Evolutionary conservation across 2,113 vertebrate genomes (phyloP).

Genomic region (Odontophorus gujanensis): DNA sequence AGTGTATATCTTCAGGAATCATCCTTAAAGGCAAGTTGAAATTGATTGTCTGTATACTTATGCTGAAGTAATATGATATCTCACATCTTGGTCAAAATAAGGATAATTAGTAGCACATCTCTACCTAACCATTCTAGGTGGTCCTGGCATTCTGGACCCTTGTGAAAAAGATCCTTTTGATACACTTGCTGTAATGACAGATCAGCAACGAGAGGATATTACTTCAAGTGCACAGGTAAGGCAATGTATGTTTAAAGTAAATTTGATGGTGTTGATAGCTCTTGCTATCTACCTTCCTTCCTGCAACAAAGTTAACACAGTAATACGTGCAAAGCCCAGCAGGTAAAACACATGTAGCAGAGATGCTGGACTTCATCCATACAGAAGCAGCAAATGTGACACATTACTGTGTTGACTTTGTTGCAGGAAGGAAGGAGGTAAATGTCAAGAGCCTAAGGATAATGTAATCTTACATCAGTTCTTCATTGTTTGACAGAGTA

Average conservation of each 20-base stretch:
- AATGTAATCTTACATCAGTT: background rate
- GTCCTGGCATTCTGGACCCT: slow-evolving; percentile 93
- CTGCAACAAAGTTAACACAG: too few relatives aligned
- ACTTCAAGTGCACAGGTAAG: slow-evolving; percentile 96
- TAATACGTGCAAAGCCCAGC: too few relatives aligned
- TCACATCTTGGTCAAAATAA: background rate
- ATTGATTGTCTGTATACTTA: background rate
- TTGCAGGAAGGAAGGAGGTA: background rate
- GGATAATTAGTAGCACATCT: background rate
- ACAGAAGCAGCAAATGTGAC: background rate
- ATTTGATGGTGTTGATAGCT: background rate
- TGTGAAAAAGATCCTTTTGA: slow-evolving; percentile 96
- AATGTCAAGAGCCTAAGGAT: background rate
- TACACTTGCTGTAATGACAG: slow-evolving; percentile 88
- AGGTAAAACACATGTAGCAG: too few relatives aligned
- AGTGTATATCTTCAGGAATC: slow-evolving; percentile 97
- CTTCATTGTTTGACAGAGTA: background rate
- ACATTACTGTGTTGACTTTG: background rate
- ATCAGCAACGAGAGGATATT: slow-evolving; percentile 96
- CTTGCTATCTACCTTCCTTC: too few relatives aligned
- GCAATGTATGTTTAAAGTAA: background rate
- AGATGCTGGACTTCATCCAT: background rate
- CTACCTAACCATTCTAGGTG: slow-evolving; percentile 78
- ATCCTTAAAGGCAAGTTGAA: slow-evolving; percentile 89
- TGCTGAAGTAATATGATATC: background rate